These are phyloP conservation scores for Mastomys natalensis DNA, from an alignment of 2,113 vertebrate species.

Conservation along the genomic window DNA sequence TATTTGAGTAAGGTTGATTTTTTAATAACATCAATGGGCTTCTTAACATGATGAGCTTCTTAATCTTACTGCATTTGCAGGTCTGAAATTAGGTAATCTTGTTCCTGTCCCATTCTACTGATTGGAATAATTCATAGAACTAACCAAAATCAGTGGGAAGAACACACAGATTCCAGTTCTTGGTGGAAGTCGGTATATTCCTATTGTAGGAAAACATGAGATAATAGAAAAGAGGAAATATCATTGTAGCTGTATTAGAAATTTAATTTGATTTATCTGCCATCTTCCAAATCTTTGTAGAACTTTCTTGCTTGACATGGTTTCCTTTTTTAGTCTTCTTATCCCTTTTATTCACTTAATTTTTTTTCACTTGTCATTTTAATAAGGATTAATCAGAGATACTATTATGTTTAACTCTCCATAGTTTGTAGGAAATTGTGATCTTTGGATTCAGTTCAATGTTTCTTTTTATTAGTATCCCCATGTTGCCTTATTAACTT, in stretches of 20 bases:
- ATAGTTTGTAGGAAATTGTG: background rate
- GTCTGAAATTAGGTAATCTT: background rate
- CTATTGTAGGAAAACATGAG: background rate
- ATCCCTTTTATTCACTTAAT: background rate
- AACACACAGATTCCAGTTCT: background rate
- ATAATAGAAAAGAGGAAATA: background rate
- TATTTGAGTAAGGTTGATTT: background rate
- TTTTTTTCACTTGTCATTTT: background rate
- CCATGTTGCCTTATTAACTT: slow-evolving; percentile 1
- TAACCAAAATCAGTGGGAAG: background rate
- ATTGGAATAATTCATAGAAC: background rate
- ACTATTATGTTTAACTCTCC: background rate
- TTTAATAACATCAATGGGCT: background rate
- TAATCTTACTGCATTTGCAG: background rate
- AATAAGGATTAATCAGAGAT: background rate
- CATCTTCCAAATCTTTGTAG: background rate
- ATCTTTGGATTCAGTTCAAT: slow-evolving; percentile 6
- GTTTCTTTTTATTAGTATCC: background rate
- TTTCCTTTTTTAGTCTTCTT: slow-evolving; percentile 35
- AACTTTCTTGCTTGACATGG: slow-evolving; percentile 20
- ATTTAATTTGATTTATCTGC: background rate
- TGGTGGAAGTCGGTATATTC: background rate
- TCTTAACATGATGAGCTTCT: background rate
- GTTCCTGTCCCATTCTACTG: background rate
- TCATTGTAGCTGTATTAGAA: slow-evolving; percentile 7